These are phyloP conservation scores for Aphelocoma californica DNA, from an alignment of 2,797 vertebrate genomes.

Conservation along the genomic window DNA sequence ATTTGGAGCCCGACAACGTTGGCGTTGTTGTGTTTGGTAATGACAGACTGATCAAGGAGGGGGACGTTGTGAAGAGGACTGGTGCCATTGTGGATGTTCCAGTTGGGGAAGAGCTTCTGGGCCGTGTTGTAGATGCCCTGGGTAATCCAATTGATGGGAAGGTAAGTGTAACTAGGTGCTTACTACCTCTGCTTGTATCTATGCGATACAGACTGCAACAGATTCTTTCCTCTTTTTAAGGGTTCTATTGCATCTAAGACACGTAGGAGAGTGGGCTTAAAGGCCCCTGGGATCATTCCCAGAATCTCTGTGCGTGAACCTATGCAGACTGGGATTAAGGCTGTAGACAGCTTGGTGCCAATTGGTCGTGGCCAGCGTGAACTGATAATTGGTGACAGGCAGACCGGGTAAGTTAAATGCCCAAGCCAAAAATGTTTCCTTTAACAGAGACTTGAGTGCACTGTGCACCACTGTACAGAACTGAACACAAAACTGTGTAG, in stretches of 20 bases:
- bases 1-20: constrained; percentile 94
- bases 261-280: constrained; percentile 92
- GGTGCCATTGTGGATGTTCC: constrained; percentile 97
- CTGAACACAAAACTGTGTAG: too few relatives aligned
- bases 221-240: constrained; percentile 67
- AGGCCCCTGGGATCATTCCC: constrained; percentile 96
- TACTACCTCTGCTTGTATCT: rapidly evolving
- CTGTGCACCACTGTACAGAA: too few relatives aligned
- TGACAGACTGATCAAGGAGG: constrained; percentile 96
- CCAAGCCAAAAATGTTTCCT: too few relatives aligned
- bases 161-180: constrained; percentile 66
- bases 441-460: too few relatives aligned
- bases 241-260: constrained; percentile 82
- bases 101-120: constrained; percentile 89
- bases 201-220: rapidly evolving
- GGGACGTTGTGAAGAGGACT: constrained; percentile 94
- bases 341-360: constrained; percentile 96
- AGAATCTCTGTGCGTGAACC: constrained; percentile 96
- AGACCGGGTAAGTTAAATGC: constrained; percentile 87
- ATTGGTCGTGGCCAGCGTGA: constrained; percentile 98
- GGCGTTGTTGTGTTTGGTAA: constrained; percentile 98
- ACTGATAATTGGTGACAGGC: constrained; percentile 97
- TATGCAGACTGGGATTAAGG: constrained; percentile 98
- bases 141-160: constrained; percentile 96
- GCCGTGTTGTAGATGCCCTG: constrained; percentile 92